phyloP scores from a whole-genome alignment of 2,888 invertebrate species.

The Stenurella melanura region DNA sequence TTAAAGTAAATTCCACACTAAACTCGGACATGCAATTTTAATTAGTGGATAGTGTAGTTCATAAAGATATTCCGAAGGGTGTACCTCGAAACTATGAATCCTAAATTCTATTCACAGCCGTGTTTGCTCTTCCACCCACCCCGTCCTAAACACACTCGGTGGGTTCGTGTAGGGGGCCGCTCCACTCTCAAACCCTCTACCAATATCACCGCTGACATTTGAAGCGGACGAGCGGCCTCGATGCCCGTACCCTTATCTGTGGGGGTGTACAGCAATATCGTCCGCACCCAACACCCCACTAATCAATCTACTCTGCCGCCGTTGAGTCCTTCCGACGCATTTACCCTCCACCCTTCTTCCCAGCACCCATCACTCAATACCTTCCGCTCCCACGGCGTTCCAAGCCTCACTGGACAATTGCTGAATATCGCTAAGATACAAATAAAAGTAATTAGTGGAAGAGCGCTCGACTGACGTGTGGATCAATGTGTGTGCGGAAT shows the following conservation, averaged over 20 bases:
- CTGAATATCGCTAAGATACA: slow-evolving; percentile 50
- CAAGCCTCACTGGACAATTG: slow-evolving; percentile 38
- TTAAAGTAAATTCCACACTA: slow-evolving; percentile 5
- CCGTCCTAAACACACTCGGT: slow-evolving; percentile 62
- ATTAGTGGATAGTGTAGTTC: slow-evolving; percentile 26
- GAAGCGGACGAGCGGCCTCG: slow-evolving; percentile 60
- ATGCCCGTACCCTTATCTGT: slow-evolving; percentile 47
- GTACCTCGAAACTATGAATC: slow-evolving; percentile 20
- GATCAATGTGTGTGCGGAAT: slow-evolving; percentile 19
- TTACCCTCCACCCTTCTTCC: slow-evolving; percentile 41
- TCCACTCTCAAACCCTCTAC: slow-evolving; percentile 48
- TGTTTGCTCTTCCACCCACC: slow-evolving; percentile 59
- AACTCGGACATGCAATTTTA: slow-evolving; percentile 33
- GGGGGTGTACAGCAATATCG: slow-evolving; percentile 46
- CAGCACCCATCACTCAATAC: slow-evolving; percentile 43
- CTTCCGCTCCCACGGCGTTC: slow-evolving; percentile 37
- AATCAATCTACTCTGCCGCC: slow-evolving; percentile 69
- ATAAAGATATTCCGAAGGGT: slow-evolving; percentile 38
- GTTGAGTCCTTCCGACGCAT: slow-evolving; percentile 45
- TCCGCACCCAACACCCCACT: slow-evolving; percentile 70
- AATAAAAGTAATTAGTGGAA: slow-evolving; percentile 57
- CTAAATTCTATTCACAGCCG: slow-evolving; percentile 38
- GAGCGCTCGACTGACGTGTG: slow-evolving; percentile 27
- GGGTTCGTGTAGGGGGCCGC: slow-evolving; percentile 47
- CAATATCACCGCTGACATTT: slow-evolving; percentile 62